Evolutionary conservation across 2,113 vertebrate genomes (phyloP).

Genomic region (Anolis sagrei): DNA sequence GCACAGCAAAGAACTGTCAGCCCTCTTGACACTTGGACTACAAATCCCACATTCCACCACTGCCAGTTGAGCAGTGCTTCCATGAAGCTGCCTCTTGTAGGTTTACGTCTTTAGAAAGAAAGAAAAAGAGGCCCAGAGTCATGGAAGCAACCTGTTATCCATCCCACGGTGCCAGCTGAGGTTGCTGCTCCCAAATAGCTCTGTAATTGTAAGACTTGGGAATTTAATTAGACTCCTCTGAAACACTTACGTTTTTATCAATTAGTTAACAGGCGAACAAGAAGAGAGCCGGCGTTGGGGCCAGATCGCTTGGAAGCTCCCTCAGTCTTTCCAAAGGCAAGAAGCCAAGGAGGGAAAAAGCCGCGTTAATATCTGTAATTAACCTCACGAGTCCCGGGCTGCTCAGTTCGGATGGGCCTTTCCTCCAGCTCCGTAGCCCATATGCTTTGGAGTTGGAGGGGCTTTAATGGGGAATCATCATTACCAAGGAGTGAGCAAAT

Average conservation of each 20-base stretch:
- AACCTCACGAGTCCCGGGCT: slow-evolving; percentile 81
- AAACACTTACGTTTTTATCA: slow-evolving; percentile 87
- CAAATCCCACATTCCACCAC: too few relatives aligned
- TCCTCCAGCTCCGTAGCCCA: slow-evolving; percentile 57
- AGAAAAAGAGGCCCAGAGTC: background rate
- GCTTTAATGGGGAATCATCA: slow-evolving; percentile 76
- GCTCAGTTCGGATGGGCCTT: slow-evolving; percentile 79
- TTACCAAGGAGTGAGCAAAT: slow-evolving; percentile 68
- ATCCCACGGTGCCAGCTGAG: slow-evolving; percentile 78
- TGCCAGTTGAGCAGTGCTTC: slow-evolving; percentile 66
- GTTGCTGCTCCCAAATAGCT: slow-evolving; percentile 82
- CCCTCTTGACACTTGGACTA: too few relatives aligned
- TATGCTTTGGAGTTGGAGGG: slow-evolving; percentile 76
- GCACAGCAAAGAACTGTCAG: too few relatives aligned
- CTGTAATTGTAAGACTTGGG: slow-evolving; percentile 81
- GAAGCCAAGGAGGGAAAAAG: slow-evolving; percentile 76
- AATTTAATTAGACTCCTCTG: slow-evolving; percentile 88
- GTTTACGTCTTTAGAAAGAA: slow-evolving; percentile 40
- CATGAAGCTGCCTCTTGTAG: slow-evolving; percentile 82
- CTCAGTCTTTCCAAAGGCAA: slow-evolving; percentile 83
- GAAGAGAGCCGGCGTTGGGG: slow-evolving; percentile 81
- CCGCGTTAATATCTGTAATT: slow-evolving; percentile 85
- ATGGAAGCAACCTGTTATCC: slow-evolving; percentile 72
- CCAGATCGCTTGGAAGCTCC: slow-evolving; percentile 85
- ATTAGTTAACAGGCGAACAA: slow-evolving; percentile 88